Evolutionary conservation across 2,797 vertebrate species (phyloP).

Genomic region (Serranus cabrilla): DNA sequence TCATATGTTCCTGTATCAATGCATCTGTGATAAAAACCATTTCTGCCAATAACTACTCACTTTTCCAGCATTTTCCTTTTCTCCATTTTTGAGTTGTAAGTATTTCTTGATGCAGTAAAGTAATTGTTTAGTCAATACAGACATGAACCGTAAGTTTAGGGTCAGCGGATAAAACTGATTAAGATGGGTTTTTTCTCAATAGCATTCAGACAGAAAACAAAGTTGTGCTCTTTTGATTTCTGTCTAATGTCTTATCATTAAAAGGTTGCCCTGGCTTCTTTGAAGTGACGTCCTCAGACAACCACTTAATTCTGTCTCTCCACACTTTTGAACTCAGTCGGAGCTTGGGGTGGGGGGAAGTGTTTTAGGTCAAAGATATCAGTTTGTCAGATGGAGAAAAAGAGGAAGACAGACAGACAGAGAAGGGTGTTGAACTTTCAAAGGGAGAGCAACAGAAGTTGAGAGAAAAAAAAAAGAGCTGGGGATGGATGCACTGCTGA

Average conservation of each 20-base stretch:
- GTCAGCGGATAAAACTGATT: slow-evolving; percentile 38
- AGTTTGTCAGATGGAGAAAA: slow-evolving; percentile 53
- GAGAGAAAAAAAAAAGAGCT: slow-evolving; percentile 47
- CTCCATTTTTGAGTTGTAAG: background rate
- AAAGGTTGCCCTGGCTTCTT: slow-evolving; percentile 50
- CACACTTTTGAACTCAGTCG: slow-evolving; percentile 65
- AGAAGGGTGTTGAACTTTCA: slow-evolving; percentile 64
- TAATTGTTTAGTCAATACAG: slow-evolving; percentile 8
- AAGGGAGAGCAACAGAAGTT: slow-evolving; percentile 66
- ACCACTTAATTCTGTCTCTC: slow-evolving; percentile 63
- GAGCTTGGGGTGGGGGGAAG: slow-evolving; percentile 22
- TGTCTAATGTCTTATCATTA: slow-evolving; percentile 63
- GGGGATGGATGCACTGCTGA: slow-evolving; percentile 84
- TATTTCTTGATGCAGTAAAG: background rate
- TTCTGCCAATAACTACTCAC: background rate
- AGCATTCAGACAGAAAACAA: slow-evolving; percentile 37
- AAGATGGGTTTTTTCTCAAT: slow-evolving; percentile 36
- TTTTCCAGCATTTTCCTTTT: background rate
- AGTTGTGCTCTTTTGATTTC: slow-evolving; percentile 40
- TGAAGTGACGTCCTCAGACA: slow-evolving; percentile 66
- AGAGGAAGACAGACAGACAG: slow-evolving; percentile 44
- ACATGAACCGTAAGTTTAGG: slow-evolving; percentile 9
- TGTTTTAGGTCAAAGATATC: slow-evolving; percentile 57
- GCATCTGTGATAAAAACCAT: background rate
- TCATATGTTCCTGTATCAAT: background rate